Evolutionary conservation across 2,888 invertebrate genomes (phyloP), one percentile per base, ranked within the genome.

Genomic region (Gerris lacustris): DNA sequence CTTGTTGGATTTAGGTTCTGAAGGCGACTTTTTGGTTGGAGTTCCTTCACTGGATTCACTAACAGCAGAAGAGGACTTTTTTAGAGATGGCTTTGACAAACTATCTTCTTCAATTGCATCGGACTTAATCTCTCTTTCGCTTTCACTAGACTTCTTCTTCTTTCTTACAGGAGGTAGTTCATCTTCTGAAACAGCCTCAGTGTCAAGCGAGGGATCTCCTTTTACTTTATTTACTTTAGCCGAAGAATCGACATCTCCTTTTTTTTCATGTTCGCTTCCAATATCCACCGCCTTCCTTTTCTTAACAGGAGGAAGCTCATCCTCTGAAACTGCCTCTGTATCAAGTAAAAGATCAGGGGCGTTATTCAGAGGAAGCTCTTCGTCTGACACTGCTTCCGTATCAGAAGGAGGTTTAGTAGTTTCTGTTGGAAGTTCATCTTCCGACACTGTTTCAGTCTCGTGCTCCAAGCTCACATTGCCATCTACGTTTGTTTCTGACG

Each of bases 341-440:
- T 76, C 76, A 45, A 75, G 64, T 67, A 70, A 72, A 47, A 70
- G 62, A 17, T 70, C 67, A 31, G 31, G 31, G 31, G 31, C 31
- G 31, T 31, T 31, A 15, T 74, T 74, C 1, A 18, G 64, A 7
- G 89, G 89, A 44, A 89, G 79, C 79, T 89, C 89, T 79, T 89
- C 90, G 80, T 89, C 89, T 5, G 89, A 89, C 0, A 90, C 89
- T 81, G 89, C 91, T 79, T 92, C 92, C 4, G 91, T 90, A 83
- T 92, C 91, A 73, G 76, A 67, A 4, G 73, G 74, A 69, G 73
- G 75, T 66, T 76, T 76, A 43, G 72, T 70, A 15, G 68, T 74
- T 67, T 77, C 76, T 7, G 75, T 73, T 43, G 76, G 76, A 15
- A 77, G 67, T 69, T 76, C 77, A 67, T 77, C 77, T 70, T 77